phyloP scores from a whole-genome alignment of 1,140 invertebrate genomes.

The Magallana ariakensis region DNA sequence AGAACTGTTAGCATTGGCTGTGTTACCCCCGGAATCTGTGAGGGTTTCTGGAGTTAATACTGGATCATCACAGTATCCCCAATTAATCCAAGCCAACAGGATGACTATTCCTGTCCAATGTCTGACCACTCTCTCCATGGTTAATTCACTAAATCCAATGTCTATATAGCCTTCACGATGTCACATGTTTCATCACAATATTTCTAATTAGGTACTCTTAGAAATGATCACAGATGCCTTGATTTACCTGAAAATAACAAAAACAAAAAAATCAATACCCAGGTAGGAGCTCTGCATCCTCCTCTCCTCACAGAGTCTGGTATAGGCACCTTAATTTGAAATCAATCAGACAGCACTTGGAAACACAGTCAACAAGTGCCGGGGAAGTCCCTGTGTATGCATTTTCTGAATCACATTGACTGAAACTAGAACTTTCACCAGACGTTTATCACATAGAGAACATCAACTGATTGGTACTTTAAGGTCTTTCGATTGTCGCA shows the following conservation, averaged over 20 bases:
- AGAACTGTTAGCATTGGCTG: constrained; percentile 50
- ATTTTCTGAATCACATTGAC: too few relatives aligned
- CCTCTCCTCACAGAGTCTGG: neutral
- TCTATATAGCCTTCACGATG: neutral
- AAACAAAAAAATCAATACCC: constrained; percentile 29
- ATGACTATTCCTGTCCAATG: neutral
- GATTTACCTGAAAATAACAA: constrained; percentile 16
- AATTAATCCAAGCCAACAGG: neutral
- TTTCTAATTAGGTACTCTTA: neutral
- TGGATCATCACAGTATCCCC: constrained; percentile 44
- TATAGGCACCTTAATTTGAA: constrained; percentile 3
- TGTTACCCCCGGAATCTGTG: constrained; percentile 51
- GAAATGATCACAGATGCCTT: neutral
- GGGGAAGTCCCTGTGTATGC: too few relatives aligned
- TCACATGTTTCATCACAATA: neutral
- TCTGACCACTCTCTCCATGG: neutral
- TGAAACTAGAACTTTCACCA: too few relatives aligned
- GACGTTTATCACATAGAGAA: too few relatives aligned
- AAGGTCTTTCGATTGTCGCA: too few relatives aligned
- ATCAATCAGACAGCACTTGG: neutral
- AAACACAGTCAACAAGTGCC: too few relatives aligned
- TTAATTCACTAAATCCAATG: neutral
- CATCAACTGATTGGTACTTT: too few relatives aligned
- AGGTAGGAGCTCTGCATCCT: neutral
- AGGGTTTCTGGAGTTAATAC: constrained; percentile 29